Conservation (phyloP, 2,888 invertebrate species). For the Gisinianus flammeolus region DNA sequence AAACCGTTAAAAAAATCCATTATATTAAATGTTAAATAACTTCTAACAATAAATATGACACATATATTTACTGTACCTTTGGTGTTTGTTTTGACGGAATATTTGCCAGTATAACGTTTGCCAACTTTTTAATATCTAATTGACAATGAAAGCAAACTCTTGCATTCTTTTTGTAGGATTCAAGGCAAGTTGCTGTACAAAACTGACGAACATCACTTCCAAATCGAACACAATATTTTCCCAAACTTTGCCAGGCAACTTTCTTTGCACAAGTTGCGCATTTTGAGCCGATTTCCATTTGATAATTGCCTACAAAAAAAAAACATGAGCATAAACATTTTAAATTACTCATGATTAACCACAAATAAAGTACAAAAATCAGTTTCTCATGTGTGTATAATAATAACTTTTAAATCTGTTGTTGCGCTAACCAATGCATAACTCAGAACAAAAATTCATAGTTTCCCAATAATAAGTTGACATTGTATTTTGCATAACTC, state of each 20-base stretch:
- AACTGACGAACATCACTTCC: constrained; percentile 92
- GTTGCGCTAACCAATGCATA: constrained; percentile 71
- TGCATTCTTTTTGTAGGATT: constrained; percentile 85
- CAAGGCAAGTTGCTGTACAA: constrained; percentile 84
- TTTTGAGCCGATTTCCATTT: constrained; percentile 74
- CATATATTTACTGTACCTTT: constrained; percentile 49
- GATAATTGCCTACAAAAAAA: constrained; percentile 68
- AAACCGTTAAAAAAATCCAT: no score
- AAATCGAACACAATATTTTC: constrained; percentile 91
- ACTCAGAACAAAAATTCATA: constrained; percentile 90
- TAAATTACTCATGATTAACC: neutral
- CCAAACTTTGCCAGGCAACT: constrained; percentile 79
- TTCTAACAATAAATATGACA: neutral
- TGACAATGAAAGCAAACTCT: constrained; percentile 94
- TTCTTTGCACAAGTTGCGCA: constrained; percentile 82
- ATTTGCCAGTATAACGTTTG: constrained; percentile 55
- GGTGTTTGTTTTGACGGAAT: constrained; percentile 54
- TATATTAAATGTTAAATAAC: no score
- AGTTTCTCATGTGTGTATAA: neutral
- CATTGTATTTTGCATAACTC: constrained; percentile 37
- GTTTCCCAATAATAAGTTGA: constrained; percentile 75
- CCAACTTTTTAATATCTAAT: constrained; percentile 71
- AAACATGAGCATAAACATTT: constrained; percentile 15
- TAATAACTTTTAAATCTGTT: neutral
- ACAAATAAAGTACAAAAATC: neutral